Base-by-base conservation (phyloP, 2,888 invertebrate genomes). In the Drosophila nr. fundita region DNA sequence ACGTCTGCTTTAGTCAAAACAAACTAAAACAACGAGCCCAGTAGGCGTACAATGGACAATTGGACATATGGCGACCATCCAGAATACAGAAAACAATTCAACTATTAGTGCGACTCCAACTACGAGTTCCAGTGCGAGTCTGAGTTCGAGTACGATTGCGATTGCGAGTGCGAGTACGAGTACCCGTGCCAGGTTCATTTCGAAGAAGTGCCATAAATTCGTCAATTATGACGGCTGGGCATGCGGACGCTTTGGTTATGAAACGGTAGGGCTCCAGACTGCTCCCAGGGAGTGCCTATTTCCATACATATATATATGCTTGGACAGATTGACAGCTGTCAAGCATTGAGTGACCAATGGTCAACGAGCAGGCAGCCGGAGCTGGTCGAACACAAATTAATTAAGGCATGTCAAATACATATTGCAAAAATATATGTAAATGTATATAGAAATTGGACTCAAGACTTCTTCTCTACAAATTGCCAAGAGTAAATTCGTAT, bases 151-250 rank as follows among this genome's bases (percentile, higher is more conserved):
- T 59, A 2, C 36, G 59, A 59, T 36, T 53, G 2, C 34, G 58
- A 58, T 48, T 53, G 3, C 38, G 34, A 55, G 48, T 38, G 1
- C 50, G 58, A 58, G 48, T 38, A 2, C 50, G 55, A 52, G 48
- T 65, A 54, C 29, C 36, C 68, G 24, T 54, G 42, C 53, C 57
- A 62, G 58, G 40, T 53, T 70, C 76, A 59, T 54, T 88, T 82
- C 83, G 79, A 76, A 83, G 90, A 87, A 87, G 71, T 78, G 73
- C 84, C 79, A 86, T 90, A 87, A 87, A 90, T 90, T 90, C 90
- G 78, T 90, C 87, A 87, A 88, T 90, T 87, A 88, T 88, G 89
- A 88, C 83, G 76, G 79, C 88, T 74, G 77, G 62, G 73, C 73
- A 76, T 78, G 85, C 60, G 81, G 72, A 73, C 78, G 71, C 78